Evolutionary conservation across 2,888 invertebrate genomes (phyloP).

Genomic region (Tromatobia lineatoria): DNA sequence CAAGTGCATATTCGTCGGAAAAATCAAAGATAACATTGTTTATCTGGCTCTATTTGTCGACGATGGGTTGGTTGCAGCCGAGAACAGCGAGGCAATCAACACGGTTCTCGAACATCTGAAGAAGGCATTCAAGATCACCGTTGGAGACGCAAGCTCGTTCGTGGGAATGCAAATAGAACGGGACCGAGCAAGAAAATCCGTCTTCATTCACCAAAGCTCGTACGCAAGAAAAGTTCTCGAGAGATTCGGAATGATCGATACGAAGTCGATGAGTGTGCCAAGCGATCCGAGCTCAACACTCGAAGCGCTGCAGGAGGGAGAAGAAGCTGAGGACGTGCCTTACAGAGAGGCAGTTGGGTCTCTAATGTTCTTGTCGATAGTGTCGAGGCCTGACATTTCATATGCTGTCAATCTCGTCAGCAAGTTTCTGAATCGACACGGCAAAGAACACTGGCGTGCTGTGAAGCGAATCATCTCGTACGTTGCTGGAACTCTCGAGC

Average conservation of each 20-base stretch:
- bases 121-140: conserved; percentile 58
- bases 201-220: conserved; percentile 48
- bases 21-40: neutral
- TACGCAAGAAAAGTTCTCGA: conserved; percentile 48
- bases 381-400: conserved; percentile 14
- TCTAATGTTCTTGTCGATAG: conserved; percentile 12
- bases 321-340: neutral
- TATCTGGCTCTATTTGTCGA: neutral
- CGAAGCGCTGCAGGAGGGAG: neutral
- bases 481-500: conserved; percentile 17
- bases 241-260: conserved; percentile 64
- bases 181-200: conserved; percentile 27
- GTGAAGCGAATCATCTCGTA: conserved; percentile 39
- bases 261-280: conserved; percentile 53
- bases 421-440: conserved; percentile 4
- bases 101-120: conserved; percentile 55
- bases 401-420: neutral
- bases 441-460: conserved; percentile 30
- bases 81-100: conserved; percentile 44
- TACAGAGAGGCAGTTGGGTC: conserved; percentile 36
- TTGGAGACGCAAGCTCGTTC: conserved; percentile 46
- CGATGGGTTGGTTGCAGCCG: neutral
- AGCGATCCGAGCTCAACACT: conserved; percentile 54
- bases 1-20: neutral
- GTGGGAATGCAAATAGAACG: conserved; percentile 71